Percentiles rank a stretch among this genome's conserved stretches.
phyloP scores from a whole-genome alignment of 37 sponge, comb jelly and placozoan genomes.

The Halichondria panicea region DNA sequence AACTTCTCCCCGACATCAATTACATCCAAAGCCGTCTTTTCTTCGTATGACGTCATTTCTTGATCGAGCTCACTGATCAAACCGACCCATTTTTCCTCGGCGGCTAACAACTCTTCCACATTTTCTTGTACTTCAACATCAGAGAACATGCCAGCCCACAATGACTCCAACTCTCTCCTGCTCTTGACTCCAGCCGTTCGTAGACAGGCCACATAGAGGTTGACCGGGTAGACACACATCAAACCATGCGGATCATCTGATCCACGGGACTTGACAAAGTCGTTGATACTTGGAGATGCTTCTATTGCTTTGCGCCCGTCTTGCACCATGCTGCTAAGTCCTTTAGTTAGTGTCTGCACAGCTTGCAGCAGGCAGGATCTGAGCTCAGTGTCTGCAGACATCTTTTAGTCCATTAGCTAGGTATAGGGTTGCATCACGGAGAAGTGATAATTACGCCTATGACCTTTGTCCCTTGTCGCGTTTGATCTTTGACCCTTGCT shows the following conservation, averaged over 20 bases:
- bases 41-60: constrained; percentile 12
- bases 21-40: not conserved
- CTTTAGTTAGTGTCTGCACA: not conserved
- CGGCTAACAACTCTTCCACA: constrained; percentile 21
- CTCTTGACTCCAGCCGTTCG: constrained; percentile 12
- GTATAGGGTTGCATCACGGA: too few species aligned
- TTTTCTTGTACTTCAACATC: constrained; percentile 11
- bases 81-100: constrained; percentile 18
- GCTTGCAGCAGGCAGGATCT: too few species aligned
- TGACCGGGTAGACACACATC: constrained; percentile 12
- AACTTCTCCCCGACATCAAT: not conserved
- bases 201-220: constrained; percentile 17
- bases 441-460: too few species aligned
- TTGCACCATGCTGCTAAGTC: constrained; percentile 3
- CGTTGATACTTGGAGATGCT: constrained; percentile 8
- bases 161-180: constrained; percentile 6
- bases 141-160: constrained; percentile 10
- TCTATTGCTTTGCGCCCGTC: not conserved
- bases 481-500: too few species aligned
- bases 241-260: constrained; percentile 2
- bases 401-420: too few species aligned
- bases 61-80: constrained; percentile 7
- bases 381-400: too few species aligned
- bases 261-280: constrained; percentile 3
- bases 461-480: too few species aligned